These are phyloP conservation scores for Aplysia californica DNA, from an alignment of 1,140 invertebrate genomes.

Conservation along the genomic window DNA sequence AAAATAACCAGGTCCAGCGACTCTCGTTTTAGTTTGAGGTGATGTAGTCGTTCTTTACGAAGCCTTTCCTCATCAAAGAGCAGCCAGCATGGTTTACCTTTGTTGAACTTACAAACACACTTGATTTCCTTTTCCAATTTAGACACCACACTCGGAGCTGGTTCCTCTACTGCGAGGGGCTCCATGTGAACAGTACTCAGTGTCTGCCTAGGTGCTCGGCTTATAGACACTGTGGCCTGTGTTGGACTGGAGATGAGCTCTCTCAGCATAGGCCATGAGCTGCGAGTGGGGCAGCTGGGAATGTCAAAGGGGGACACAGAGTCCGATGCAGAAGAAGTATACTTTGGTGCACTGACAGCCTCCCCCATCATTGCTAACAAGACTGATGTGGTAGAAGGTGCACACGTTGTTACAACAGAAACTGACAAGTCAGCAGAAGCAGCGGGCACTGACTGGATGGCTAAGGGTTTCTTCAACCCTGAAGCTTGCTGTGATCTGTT, in stretches of 20 bases:
- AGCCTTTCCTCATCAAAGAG: conserved; percentile 9
- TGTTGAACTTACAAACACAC: conserved; percentile 11
- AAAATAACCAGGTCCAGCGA: conserved; percentile 8
- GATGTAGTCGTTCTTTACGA: conserved; percentile 10
- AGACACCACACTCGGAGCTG: neutral
- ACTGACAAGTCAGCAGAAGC: too few relatives aligned
- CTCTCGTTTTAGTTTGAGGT: conserved; percentile 7
- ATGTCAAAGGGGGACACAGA: neutral
- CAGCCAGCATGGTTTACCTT: conserved; percentile 10
- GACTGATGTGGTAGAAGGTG: neutral
- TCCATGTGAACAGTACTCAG: neutral
- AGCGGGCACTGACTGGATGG: too few relatives aligned
- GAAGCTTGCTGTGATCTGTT: too few relatives aligned
- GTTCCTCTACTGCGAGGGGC: too few relatives aligned
- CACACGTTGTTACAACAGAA: too few relatives aligned
- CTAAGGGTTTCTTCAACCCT: too few relatives aligned
- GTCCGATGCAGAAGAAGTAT: neutral
- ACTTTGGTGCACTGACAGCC: neutral
- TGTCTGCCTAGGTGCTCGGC: neutral
- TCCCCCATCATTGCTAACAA: neutral
- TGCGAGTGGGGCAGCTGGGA: neutral
- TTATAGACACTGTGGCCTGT: neutral
- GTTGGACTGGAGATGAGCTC: neutral
- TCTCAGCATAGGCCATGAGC: conserved; percentile 3
- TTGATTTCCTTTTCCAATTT: conserved; percentile 16